A percentile compares a stretch with the other conserved stretches of the same genome.
Conservation (phyloP, 1,140 invertebrate genomes). For the Whitmania pigra region DNA sequence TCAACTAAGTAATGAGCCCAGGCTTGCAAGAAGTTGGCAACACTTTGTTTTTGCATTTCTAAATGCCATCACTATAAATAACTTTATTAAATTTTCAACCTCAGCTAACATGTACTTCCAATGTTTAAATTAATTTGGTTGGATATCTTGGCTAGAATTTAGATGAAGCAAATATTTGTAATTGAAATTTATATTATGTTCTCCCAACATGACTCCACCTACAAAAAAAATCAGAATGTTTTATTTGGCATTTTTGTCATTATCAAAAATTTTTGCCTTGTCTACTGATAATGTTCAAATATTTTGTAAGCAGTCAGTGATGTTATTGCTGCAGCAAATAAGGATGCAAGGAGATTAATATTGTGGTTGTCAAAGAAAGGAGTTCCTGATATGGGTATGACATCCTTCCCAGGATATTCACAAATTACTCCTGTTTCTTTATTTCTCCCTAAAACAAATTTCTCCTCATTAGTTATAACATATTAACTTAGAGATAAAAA, state of each 20-base stretch:
- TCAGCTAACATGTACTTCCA: too few species aligned
- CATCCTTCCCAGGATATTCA: slow-evolving; percentile 55
- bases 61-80: too few species aligned
- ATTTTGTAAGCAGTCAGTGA: slow-evolving; percentile 54
- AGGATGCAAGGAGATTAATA: slow-evolving; percentile 70
- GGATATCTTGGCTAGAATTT: too few species aligned
- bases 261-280: not conserved
- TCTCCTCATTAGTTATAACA: slow-evolving; percentile 7
- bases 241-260: not conserved
- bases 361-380: slow-evolving; percentile 75
- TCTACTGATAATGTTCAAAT: slow-evolving; percentile 25
- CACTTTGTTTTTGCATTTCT: too few species aligned
- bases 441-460: slow-evolving; percentile 51
- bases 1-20: too few species aligned
- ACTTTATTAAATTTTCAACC: too few species aligned
- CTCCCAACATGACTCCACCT: not conserved
- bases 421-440: slow-evolving; percentile 56
- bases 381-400: slow-evolving; percentile 63
- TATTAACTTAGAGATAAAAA: too few species aligned
- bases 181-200: not conserved
- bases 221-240: not conserved
- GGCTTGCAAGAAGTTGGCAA: too few species aligned
- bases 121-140: too few species aligned
- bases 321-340: slow-evolving; percentile 59
- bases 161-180: not conserved